Base-by-base conservation (phyloP, 2,888 invertebrate species). In the Sinodicranocentrus sp. region DNA sequence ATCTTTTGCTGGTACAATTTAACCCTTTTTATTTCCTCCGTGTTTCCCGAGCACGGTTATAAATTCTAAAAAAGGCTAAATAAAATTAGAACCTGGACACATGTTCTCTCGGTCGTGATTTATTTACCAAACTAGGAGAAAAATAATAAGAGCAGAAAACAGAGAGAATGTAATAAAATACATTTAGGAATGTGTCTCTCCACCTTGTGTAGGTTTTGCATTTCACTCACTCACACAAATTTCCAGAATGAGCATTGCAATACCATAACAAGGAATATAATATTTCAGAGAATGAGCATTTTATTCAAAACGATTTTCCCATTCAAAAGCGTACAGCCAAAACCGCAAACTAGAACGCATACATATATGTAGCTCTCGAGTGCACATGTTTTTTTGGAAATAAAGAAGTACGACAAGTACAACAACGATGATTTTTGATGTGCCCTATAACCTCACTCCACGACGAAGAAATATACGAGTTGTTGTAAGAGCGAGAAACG, bases 101-200 rank as follows among this genome's bases (percentile, higher is more conserved):
- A 61, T 61, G 43, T 52, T 52, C 63, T 48, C 52, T 57, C 21
- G 21, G 23, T 23, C 23, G 68, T 79, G 79, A 78, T 78, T 78
- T 78, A 78, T 70, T 78, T 54, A 23, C 79, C 54, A 79, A 79
- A 79, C 71, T 71, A 13, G 70, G 65, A 61, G 65, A 63, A 79
- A 70, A 79, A 63, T 57, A 63, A 79, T 19, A 23, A 43, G 26
- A 63, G 8, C 19, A 39, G 0, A 23, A 25, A 63, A 61, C 15
- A 61, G 17, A 25, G 28, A n/a, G 61, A 33, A 33, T 33, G 10
- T 17, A 26, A 75, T 75, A 65, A 65, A 52, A 21, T 65, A 33
- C 65, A 63, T 26, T 52, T 2, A 17, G 26, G 28, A 57, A 73
- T 48, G 17, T 57, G 44, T n/a, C n/a, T n/a, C n/a, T n/a, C n/a